A percentile compares a stretch with the other conserved stretches of the same genome.
Evolutionary conservation across 2,113 vertebrate genomes (phyloP).

Genomic region (Myrmophylax atrothorax): DNA sequence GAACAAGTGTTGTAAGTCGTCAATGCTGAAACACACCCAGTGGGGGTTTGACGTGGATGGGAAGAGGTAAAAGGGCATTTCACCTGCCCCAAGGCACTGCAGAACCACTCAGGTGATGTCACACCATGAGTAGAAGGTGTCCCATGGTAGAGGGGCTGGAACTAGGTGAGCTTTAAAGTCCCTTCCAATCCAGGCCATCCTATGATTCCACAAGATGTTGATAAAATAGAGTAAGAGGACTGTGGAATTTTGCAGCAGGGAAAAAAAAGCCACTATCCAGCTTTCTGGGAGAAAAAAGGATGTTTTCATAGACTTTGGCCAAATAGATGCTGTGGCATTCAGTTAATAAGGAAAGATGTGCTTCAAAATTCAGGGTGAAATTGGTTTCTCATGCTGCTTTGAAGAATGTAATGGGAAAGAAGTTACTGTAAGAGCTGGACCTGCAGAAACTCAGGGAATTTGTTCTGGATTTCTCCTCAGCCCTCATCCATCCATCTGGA

Average conservation of each 20-base stretch:
- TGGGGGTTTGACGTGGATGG: not conserved
- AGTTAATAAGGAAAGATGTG: not conserved
- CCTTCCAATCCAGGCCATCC: not conserved
- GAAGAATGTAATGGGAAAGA: not conserved
- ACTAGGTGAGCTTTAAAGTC: not conserved
- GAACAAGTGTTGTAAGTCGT: not conserved
- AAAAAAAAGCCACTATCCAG: too few relatives aligned
- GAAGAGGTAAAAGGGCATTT: not conserved
- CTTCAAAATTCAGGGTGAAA: not conserved
- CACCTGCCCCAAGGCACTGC: not conserved
- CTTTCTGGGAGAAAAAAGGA: not conserved
- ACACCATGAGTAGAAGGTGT: not conserved
- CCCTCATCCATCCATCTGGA: not conserved
- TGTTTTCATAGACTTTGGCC: not conserved
- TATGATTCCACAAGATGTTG: not conserved
- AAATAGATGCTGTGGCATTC: not conserved
- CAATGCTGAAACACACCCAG: accelerated
- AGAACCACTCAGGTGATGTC: not conserved
- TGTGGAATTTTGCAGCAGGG: not conserved
- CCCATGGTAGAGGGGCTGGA: accelerated
- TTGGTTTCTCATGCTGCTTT: not conserved
- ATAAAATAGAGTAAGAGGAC: not conserved
- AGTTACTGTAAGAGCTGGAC: not conserved
- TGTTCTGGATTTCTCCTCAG: not conserved
- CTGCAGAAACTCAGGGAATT: not conserved